Percentiles rank a stretch among this genome's conserved stretches.
Conservation (phyloP, 2,113 vertebrate species). For the Scolopax mira region DNA sequence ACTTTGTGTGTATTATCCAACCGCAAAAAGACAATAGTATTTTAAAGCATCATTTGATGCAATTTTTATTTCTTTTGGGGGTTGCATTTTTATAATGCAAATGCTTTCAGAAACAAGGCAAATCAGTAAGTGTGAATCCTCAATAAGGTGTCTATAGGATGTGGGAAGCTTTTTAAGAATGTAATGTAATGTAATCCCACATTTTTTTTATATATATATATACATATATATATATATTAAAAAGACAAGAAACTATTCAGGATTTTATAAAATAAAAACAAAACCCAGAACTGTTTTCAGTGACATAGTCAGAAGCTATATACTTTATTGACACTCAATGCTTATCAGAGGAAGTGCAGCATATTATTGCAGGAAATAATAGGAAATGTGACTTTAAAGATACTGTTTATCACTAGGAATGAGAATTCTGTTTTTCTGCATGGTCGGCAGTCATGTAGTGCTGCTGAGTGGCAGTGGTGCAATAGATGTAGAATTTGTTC, state of each 20-base stretch:
- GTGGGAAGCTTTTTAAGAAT: not conserved
- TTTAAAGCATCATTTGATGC: slow-evolving; percentile 1
- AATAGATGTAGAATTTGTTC: not conserved
- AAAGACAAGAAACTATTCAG: not conserved
- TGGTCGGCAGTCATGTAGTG: not conserved
- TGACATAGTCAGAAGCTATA: not conserved
- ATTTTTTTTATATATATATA: too few species aligned
- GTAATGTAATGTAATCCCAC: not conserved
- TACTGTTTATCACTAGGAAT: not conserved
- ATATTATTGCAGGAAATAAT: not conserved
- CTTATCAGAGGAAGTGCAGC: not conserved
- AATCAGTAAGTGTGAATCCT: not conserved
- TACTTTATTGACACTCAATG: not conserved
- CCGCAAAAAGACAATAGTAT: not conserved
- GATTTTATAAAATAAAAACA: not conserved
- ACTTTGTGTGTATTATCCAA: slow-evolving; percentile 34
- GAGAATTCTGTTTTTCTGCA: not conserved
- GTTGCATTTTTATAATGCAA: not conserved
- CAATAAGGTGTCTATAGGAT: not conserved
- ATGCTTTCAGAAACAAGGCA: slow-evolving; percentile 34
- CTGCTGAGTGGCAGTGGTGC: not conserved
- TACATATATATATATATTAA: not conserved
- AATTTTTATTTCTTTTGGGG: not conserved
- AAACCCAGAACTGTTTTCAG: not conserved
- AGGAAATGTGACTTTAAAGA: not conserved